Conservation (phyloP, 2,797 vertebrate species). For the Sebastes dallii region DNA sequence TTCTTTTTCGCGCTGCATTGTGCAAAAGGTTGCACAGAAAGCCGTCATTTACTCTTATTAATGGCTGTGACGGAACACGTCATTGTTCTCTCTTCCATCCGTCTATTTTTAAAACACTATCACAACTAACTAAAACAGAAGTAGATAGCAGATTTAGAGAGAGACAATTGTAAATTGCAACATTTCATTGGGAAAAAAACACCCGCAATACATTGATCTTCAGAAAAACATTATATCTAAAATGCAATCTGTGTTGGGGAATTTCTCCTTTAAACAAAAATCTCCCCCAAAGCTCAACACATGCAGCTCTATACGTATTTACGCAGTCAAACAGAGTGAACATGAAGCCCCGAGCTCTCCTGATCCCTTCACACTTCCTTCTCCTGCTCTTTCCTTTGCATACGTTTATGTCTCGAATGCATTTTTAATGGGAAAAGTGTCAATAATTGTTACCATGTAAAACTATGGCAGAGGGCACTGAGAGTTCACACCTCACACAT, state of each 20-base stretch:
- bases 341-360: constrained; percentile 17
- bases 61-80: not conserved
- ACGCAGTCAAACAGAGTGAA: constrained; percentile 13
- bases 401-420: constrained; percentile 1
- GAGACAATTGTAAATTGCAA: constrained; percentile 3
- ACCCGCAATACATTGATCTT: not conserved
- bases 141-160: constrained; percentile 5
- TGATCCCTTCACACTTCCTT: constrained; percentile 16
- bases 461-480: constrained; percentile 1
- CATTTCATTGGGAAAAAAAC: constrained; percentile 30
- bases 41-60: not conserved
- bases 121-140: constrained; percentile 8
- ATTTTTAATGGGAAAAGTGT: constrained; percentile 58
- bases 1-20: not conserved
- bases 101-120: not conserved
- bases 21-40: not conserved
- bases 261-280: constrained; percentile 9
- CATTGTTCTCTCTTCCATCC: constrained; percentile 15
- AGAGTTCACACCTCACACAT: constrained; percentile 58
- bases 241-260: not conserved
- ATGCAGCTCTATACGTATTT: constrained; percentile 21
- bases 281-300: constrained; percentile 8
- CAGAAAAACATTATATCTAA: not conserved
- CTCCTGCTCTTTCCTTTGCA: constrained; percentile 1
- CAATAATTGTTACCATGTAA: constrained; percentile 54